Conservation (phyloP, 2,888 invertebrate genomes). For the Pachydiplax longipennis region DNA sequence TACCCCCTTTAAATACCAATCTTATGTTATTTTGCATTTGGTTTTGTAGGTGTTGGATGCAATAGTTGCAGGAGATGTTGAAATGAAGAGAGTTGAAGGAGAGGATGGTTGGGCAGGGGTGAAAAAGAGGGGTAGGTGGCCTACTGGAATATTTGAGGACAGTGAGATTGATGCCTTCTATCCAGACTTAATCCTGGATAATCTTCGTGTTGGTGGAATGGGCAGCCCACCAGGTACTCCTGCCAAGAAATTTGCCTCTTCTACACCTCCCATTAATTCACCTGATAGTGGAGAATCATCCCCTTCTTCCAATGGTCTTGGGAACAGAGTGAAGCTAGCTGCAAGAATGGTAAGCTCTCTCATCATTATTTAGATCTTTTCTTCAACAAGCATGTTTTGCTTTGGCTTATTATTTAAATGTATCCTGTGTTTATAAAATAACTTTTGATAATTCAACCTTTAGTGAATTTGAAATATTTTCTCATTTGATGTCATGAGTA, state of each 20-base stretch:
- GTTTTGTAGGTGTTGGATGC: constrained; percentile 7
- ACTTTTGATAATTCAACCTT: too few relatives aligned
- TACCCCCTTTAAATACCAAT: too few relatives aligned
- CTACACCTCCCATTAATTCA: neutral
- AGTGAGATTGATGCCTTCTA: constrained; percentile 27
- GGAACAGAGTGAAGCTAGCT: constrained; percentile 65
- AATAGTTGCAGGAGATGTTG: constrained; percentile 1
- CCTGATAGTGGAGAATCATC: constrained; percentile 4
- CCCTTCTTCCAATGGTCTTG: neutral
- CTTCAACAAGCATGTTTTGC: too few relatives aligned
- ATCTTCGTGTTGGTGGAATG: constrained; percentile 8
- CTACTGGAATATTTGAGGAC: constrained; percentile 24
- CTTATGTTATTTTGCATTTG: too few relatives aligned
- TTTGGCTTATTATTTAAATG: too few relatives aligned
- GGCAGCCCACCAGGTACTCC: neutral
- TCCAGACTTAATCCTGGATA: constrained; percentile 36
- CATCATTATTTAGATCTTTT: too few relatives aligned
- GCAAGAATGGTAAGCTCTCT: constrained; percentile 64
- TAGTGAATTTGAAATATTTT: too few relatives aligned
- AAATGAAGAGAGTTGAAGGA: neutral
- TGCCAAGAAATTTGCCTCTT: neutral
- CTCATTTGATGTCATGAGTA: too few relatives aligned
- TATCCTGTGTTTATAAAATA: too few relatives aligned
- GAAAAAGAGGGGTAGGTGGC: constrained; percentile 11
- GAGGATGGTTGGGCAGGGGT: constrained; percentile 21